phyloP scores from a whole-genome alignment of 2,113 vertebrate genomes.

The Camelus bactrianus region DNA sequence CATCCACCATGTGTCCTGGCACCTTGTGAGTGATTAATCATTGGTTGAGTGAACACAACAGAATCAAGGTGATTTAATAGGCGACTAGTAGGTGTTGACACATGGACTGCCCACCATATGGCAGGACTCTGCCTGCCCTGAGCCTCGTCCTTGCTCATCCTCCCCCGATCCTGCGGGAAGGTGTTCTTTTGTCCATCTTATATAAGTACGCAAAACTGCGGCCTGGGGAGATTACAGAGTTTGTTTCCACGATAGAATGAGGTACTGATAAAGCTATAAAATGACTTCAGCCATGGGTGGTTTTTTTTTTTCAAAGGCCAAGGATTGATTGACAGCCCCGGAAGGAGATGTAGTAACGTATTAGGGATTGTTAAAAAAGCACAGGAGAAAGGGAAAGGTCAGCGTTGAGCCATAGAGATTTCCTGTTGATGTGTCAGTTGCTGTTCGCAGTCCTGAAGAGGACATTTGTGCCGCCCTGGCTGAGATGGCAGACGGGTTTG shows the following conservation, averaged over 20 bases:
- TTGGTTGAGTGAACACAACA: neutral
- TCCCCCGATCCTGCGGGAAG: neutral
- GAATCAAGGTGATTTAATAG: neutral
- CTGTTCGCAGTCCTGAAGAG: neutral
- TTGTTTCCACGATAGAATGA: neutral
- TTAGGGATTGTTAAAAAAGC: constrained; percentile 44
- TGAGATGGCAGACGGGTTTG: neutral
- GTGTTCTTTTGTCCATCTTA: neutral
- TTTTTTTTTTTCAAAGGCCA: neutral
- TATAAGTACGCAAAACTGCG: neutral
- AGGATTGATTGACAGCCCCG: neutral
- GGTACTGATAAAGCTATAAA: neutral
- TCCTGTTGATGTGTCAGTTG: neutral
- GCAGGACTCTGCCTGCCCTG: neutral
- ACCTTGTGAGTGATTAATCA: neutral
- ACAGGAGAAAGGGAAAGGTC: constrained; percentile 17
- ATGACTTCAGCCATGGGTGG: neutral
- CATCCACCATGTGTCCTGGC: too few relatives aligned
- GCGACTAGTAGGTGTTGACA: fast-evolving
- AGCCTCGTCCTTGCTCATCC: fast-evolving
- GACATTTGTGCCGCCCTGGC: neutral
- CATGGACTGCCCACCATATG: neutral
- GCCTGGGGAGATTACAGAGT: neutral
- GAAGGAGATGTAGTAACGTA: neutral
- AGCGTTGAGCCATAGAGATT: neutral